A percentile compares a stretch with the other conserved stretches of the same genome.
These are phyloP conservation scores for Temnothorax rugatulus DNA, from an alignment of 2,888 invertebrate species.

Conservation along the genomic window DNA sequence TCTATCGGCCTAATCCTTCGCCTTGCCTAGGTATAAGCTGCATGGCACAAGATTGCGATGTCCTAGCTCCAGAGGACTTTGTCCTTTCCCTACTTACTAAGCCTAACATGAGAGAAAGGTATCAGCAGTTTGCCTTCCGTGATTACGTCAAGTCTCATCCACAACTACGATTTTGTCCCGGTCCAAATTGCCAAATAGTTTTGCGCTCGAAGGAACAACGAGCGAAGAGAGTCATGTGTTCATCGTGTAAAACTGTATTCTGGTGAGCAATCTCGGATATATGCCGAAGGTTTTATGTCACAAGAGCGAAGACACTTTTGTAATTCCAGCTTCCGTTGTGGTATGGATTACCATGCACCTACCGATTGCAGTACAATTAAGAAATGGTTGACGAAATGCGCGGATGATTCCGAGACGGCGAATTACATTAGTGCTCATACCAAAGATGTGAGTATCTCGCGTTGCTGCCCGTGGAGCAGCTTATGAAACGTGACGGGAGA, in stretches of 20 bases:
- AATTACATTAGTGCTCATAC: conserved; percentile 99
- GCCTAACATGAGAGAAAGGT: conserved; percentile 95
- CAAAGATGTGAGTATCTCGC: conserved; percentile 90
- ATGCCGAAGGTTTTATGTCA: not conserved
- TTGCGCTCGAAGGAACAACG: conserved; percentile 93
- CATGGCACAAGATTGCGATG: conserved; percentile 98
- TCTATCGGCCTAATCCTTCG: not conserved
- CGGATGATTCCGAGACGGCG: conserved; percentile 99
- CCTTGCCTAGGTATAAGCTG: conserved; percentile 94
- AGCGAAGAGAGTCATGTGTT: conserved; percentile 96
- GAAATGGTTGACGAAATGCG: conserved; percentile 99
- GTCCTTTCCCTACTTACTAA: conserved; percentile 94
- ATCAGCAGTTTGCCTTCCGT: conserved; percentile 97
- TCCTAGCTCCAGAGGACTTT: conserved; percentile 98
- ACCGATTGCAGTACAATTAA: conserved; percentile 98
- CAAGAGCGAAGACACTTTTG: conserved; percentile 32
- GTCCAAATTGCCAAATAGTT: conserved; percentile 97
- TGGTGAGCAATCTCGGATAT: conserved; percentile 88
- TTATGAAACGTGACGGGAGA: not conserved
- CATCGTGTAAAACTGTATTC: conserved; percentile 95
- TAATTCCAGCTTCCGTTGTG: conserved; percentile 92
- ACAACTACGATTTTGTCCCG: conserved; percentile 96
- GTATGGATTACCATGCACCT: conserved; percentile 99
- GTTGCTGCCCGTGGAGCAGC: not conserved
- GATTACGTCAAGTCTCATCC: conserved; percentile 98